These are phyloP conservation scores for Alcis repandata DNA, from an alignment of 2,888 invertebrate species.

Conservation along the genomic window DNA sequence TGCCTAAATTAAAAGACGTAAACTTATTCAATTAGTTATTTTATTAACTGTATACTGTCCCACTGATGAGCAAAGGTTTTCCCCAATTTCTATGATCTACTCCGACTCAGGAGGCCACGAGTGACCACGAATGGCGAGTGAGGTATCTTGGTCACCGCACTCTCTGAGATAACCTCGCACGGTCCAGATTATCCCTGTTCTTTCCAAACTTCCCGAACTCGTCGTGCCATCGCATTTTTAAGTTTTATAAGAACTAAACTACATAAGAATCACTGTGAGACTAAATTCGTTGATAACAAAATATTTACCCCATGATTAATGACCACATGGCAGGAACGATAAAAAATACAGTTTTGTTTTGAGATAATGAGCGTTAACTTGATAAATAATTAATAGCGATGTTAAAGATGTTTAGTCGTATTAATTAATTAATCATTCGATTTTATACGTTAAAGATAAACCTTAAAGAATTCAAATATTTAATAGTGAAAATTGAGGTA, in stretches of 20 bases:
- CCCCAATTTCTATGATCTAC: no score
- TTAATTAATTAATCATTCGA: constrained; percentile 55
- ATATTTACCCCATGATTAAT: constrained; percentile 67
- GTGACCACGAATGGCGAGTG: no score
- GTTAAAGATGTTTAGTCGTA: constrained; percentile 52
- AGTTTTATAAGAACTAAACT: constrained; percentile 18
- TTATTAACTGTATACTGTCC: no score
- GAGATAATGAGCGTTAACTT: constrained; percentile 76
- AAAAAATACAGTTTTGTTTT: constrained; percentile 72
- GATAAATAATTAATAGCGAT: constrained; percentile 75
- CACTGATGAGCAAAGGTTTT: no score
- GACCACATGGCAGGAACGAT: constrained; percentile 64
- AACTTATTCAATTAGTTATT: no score
- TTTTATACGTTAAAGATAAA: constrained; percentile 2
- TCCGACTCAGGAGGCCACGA: no score
- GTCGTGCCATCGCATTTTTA: not conserved
- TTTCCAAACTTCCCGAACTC: no score
- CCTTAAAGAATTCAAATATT: not conserved
- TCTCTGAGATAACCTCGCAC: no score
- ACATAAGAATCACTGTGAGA: constrained; percentile 24
- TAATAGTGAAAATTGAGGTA: no score
- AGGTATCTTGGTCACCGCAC: no score
- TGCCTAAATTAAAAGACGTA: no score
- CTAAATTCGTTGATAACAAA: constrained; percentile 49
- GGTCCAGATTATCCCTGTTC: no score